Base-by-base conservation (phyloP, 2,797 vertebrate species). In the Mionectes olivaceus region DNA sequence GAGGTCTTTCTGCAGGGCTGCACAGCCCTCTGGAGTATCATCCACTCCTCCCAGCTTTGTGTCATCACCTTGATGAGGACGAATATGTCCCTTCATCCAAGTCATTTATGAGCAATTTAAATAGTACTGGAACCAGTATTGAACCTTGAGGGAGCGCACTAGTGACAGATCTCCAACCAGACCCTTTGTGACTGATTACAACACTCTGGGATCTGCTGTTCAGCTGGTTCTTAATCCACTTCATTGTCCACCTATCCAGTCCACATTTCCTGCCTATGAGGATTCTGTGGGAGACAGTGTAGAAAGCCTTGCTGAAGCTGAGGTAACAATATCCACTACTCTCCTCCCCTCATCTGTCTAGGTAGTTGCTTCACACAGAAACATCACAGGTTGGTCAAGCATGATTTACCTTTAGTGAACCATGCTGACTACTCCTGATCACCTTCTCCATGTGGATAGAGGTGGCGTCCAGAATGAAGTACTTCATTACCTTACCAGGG, bases 11-110 rank as follows among this genome's bases (percentile, higher is more conserved):
- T 68, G 25, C 39, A 13, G 21, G 25, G 3, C 25, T 53, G 33
- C 30, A 47, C 3, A 35, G 18, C 4, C 5, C 39, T 35, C 33
- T 41, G 25, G 25, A 5, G 2, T 67, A 11, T 32, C 0, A 0
- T 4, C 21, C 24, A 41, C 39, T 47, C 10, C 25, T 60, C 21
- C 18, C 39, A 53, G 33, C 8, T 73, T 11, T 80, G 60, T 67
- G 18, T 5, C 30, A 22, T 13, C n/a, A 41, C 27, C 11, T 61
- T 41, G 24, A 24, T 47, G 53, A 67, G 30, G 11, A 35, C 5
- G 7, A 10, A 0, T 10, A 39, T 74, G 21, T 3, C 1, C 25
- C 33, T 35, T 53, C 30, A 67, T 23, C 16, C 30, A 68, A 27
- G 1, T 11, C 1, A 35, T 3, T 68, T 49, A 30, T 41, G 19